Evolutionary conservation across 2,797 vertebrate genomes (phyloP).

Genomic region (Oceanodroma leucorhoa): DNA sequence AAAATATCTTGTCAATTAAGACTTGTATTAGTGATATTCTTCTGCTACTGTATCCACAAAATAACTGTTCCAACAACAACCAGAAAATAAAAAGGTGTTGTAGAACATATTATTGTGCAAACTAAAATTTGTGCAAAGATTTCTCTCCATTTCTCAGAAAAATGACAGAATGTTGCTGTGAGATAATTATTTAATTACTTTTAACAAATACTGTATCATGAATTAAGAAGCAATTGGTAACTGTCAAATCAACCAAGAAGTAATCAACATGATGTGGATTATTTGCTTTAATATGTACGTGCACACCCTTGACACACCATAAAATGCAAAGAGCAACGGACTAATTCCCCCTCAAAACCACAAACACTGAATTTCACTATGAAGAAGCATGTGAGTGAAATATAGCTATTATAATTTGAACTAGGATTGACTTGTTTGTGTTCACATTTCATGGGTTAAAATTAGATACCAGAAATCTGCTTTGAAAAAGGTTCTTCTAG

Average conservation of each 20-base stretch:
- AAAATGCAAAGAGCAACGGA: neutral
- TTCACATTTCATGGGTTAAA: neutral
- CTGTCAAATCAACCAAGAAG: neutral
- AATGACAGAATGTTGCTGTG: neutral
- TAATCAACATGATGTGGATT: accelerated
- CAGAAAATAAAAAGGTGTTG: neutral
- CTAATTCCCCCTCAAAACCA: neutral
- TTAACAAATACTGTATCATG: neutral
- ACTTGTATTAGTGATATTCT: neutral
- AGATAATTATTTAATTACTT: neutral
- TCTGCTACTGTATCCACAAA: neutral
- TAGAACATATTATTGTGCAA: neutral
- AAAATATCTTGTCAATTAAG: neutral
- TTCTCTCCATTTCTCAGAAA: neutral
- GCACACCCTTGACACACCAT: neutral
- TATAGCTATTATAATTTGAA: neutral
- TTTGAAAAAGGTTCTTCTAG: neutral
- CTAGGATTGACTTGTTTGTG: neutral
- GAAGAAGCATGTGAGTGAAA: neutral
- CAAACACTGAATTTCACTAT: neutral
- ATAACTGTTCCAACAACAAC: neutral
- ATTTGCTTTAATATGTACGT: neutral
- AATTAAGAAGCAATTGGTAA: neutral
- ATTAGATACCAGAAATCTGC: neutral
- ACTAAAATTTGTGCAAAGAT: neutral